Conservation (phyloP, 2,113 vertebrate species). For the Himantopus leucocephalus region DNA sequence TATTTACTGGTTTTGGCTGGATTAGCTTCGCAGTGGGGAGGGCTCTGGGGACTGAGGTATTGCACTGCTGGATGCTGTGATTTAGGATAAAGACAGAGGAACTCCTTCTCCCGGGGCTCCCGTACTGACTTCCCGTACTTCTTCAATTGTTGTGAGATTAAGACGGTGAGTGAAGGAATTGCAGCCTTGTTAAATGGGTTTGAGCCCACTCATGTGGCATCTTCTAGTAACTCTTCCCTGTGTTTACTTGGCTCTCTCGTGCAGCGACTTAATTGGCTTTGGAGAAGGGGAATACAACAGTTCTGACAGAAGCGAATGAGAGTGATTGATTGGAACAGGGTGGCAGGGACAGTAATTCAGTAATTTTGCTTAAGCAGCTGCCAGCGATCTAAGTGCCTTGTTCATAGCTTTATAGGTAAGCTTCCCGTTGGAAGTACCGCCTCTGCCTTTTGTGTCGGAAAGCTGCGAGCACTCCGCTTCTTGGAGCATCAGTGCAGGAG, state of each 20-base stretch:
- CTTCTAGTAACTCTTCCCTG: background rate
- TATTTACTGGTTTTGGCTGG: background rate
- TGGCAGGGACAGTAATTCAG: background rate
- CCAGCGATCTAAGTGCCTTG: background rate
- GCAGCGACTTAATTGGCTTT: background rate
- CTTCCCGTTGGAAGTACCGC: background rate
- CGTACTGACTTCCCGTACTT: background rate
- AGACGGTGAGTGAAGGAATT: background rate
- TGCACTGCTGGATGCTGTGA: background rate
- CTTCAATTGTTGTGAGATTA: constrained; percentile 33
- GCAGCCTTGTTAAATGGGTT: background rate
- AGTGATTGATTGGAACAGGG: background rate
- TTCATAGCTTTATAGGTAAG: background rate
- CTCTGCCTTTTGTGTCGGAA: background rate
- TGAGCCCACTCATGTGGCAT: background rate
- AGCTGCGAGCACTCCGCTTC: background rate
- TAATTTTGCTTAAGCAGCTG: background rate
- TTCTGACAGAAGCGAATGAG: background rate
- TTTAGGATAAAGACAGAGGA: background rate
- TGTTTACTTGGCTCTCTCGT: background rate
- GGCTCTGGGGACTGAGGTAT: background rate
- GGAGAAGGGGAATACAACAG: background rate
- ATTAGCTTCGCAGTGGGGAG: background rate
- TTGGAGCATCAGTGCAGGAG: background rate
- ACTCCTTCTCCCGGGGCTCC: background rate